These are phyloP conservation scores for Apodemia zela DNA, from an alignment of 2,888 invertebrate species.

Conservation along the genomic window DNA sequence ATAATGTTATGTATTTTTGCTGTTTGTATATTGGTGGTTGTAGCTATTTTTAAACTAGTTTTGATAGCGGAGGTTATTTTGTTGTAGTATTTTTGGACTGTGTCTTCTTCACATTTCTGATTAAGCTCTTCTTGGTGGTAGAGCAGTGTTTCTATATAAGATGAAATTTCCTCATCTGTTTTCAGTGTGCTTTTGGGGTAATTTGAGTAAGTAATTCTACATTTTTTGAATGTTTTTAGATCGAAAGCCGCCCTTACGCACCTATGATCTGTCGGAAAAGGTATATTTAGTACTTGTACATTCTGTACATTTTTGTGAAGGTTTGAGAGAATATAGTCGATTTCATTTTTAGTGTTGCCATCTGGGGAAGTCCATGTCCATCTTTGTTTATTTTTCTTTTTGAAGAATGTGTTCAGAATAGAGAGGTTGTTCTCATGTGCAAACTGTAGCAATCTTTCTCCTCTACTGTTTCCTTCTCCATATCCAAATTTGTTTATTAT, in stretches of 20 bases:
- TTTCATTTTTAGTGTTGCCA: conserved; percentile 17
- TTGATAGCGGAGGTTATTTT: not conserved
- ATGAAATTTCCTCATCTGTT: not conserved
- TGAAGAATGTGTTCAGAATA: not conserved
- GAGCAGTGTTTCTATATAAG: not conserved
- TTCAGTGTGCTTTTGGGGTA: not conserved
- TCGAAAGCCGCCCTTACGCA: conserved; percentile 22
- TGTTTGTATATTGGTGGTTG: too few species aligned
- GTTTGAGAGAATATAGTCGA: conserved; percentile 27
- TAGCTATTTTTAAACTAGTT: not conserved
- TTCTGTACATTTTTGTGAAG: conserved; percentile 19
- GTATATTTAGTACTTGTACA: conserved; percentile 23
- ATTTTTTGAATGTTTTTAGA: conserved; percentile 1
- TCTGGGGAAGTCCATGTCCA: not conserved
- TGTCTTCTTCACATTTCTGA: not conserved
- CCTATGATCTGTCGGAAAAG: conserved; percentile 23
- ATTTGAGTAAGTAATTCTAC: not conserved
- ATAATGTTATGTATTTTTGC: not conserved
- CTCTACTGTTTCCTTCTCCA: not conserved
- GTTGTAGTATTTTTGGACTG: not conserved
- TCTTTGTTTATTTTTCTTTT: not conserved
- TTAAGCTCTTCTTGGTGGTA: not conserved
- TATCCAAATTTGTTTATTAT: conserved; percentile 19
- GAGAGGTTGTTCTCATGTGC: not conserved
- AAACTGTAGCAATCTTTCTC: not conserved